A percentile compares a stretch with the other conserved stretches of the same genome.
phyloP scores from a whole-genome alignment of 1,140 invertebrate genomes.

The Spodoptera litura region DNA sequence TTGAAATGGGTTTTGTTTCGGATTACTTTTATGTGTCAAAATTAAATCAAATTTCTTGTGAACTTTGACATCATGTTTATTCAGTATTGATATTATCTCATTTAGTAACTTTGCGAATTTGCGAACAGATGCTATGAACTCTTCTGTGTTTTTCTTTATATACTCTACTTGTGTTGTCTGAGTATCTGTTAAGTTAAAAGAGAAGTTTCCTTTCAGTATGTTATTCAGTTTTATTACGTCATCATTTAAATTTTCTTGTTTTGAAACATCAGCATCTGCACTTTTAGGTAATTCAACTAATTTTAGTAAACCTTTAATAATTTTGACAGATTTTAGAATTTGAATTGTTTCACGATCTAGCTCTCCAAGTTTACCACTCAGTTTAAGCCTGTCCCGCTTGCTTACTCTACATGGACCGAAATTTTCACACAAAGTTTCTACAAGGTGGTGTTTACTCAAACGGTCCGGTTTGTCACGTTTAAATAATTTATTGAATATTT shows the following conservation, averaged over 20 bases:
- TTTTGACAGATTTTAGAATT: constrained; percentile 66
- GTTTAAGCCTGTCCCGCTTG: constrained; percentile 51
- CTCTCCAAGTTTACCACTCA: constrained; percentile 63
- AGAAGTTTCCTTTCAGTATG: constrained; percentile 61
- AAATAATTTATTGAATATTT: constrained; percentile 62
- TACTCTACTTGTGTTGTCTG: constrained; percentile 65
- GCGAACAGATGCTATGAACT: constrained; percentile 67
- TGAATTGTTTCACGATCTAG: constrained; percentile 64
- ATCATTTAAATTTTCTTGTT: constrained; percentile 45
- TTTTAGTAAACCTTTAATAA: constrained; percentile 70
- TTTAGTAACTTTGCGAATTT: constrained; percentile 70
- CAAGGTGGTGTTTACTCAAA: constrained; percentile 51
- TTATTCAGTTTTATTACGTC: constrained; percentile 65
- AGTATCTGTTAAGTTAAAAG: constrained; percentile 52
- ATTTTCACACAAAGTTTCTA: constrained; percentile 64
- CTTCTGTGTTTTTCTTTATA: constrained; percentile 68
- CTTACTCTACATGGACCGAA: constrained; percentile 62
- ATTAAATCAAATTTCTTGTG: background rate
- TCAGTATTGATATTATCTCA: constrained; percentile 66
- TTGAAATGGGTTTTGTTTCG: constrained; percentile 51
- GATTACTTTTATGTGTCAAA: background rate
- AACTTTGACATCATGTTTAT: constrained; percentile 14
- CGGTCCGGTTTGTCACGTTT: constrained; percentile 42
- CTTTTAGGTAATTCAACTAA: constrained; percentile 57
- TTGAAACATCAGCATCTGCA: background rate